Base-by-base conservation (phyloP, 1,140 invertebrate genomes). In the Macrosteles quadrilineatus region DNA sequence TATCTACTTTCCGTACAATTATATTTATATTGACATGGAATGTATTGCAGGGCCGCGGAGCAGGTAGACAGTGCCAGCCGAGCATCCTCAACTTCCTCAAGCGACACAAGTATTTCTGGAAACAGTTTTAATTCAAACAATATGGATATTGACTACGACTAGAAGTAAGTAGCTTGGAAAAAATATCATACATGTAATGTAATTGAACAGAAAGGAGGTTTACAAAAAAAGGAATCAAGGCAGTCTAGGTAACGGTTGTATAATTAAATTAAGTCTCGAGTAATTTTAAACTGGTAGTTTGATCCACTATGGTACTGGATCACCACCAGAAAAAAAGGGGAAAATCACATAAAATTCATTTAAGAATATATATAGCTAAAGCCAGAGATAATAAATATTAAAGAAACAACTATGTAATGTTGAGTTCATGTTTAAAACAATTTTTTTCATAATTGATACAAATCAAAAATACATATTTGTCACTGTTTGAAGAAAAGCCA, bases 141-240 rank as follows among this genome's bases (percentile, higher is more conserved):
- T 27, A 71, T 71, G 72, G 72, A 73, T 63, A 57, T 73, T 64
- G 72, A 73, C 25, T 73, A 69, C 55, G 72, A 73, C 67, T 73
- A 73, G 68, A 72, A 14, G 25, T 36, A 2, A 66, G 12, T n/a
- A 45, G 9, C n/a, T 21, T 59, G 55, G 2, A 12, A 59, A 9
- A 21, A 23, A 19, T 4, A 53, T 11, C 19, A 11, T 17, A 4
- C 11, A 53, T 21, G 4, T 21, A 53, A 11, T 11, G 21, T 11
- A 21, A 4, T 11, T 53, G 19, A 4, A 53, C 11, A 19, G 9
- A 53, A 14, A 14, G 19, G 9, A 53, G 4, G 11, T 53, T 53
- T 4, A 6, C 19, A 14, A 14, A 53, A 19, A 4, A 4, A 6
- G 4, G 47, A 4, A 53, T 17, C 21, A 6, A 53, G 6, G 6